phyloP scores from a whole-genome alignment of 2,888 invertebrate genomes.

The Phalera bucephala region DNA sequence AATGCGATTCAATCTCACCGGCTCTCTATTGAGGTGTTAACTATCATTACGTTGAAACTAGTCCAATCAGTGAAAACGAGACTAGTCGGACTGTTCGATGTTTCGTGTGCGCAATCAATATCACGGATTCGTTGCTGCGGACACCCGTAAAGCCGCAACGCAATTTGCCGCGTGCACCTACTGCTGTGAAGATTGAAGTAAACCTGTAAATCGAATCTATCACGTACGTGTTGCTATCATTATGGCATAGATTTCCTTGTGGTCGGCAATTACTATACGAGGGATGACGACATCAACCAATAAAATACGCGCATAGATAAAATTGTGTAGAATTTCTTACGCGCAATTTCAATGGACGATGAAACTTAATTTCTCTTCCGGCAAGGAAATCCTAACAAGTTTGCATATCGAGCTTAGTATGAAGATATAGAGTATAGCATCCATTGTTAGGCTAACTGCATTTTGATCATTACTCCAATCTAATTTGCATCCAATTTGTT shows the following conservation, averaged over 20 bases:
- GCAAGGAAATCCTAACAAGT: too few species aligned
- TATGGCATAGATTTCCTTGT: constrained; percentile 67
- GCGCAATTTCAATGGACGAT: background rate
- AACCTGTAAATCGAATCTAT: constrained; percentile 79
- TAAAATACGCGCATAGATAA: background rate
- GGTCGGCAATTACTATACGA: constrained; percentile 52
- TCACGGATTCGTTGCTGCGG: constrained; percentile 44
- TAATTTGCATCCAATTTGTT: constrained; percentile 41
- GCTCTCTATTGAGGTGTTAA: constrained; percentile 33
- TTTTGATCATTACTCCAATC: constrained; percentile 33
- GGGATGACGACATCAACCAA: constrained; percentile 3
- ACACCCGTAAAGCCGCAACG: constrained; percentile 69
- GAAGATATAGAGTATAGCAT: background rate
- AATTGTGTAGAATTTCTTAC: background rate
- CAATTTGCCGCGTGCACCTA: constrained; percentile 64
- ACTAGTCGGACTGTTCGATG: constrained; percentile 23
- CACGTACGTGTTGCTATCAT: constrained; percentile 69
- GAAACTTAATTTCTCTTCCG: too few species aligned
- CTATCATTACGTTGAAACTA: constrained; percentile 33
- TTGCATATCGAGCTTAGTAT: too few species aligned
- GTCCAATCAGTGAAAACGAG: constrained; percentile 42
- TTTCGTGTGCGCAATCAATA: constrained; percentile 22
- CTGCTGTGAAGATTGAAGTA: constrained; percentile 65
- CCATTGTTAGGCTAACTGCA: background rate
- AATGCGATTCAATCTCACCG: constrained; percentile 33